These are phyloP conservation scores for Epiperipatus broadwayi DNA, from an alignment of 2,888 invertebrate species.

Conservation along the genomic window DNA sequence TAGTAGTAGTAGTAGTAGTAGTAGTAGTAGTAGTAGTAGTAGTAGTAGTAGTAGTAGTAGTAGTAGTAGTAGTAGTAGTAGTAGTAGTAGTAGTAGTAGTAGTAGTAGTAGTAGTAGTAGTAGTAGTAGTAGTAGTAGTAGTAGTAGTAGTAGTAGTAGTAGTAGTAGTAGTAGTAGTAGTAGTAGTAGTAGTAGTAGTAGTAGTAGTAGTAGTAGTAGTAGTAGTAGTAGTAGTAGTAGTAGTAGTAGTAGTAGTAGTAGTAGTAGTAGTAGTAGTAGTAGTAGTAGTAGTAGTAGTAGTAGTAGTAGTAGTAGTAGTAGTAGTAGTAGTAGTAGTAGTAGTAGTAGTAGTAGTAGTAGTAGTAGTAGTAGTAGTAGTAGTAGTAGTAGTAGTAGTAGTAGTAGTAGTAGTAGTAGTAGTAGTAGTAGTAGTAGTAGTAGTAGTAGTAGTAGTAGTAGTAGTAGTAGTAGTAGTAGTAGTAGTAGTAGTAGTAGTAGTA, in stretches of 20 bases:
- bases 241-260: constrained; percentile 3
- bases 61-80: constrained; percentile 8
- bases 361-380: constrained; percentile 3
- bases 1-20: constrained; percentile 4
- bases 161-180: constrained; percentile 13
- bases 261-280: constrained; percentile 3
- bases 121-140: constrained; percentile 12
- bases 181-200: constrained; percentile 14
- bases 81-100: constrained; percentile 10
- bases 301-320: constrained; percentile 3
- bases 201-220: constrained; percentile 13
- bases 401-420: constrained; percentile 3
- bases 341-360: constrained; percentile 3
- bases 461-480: constrained; percentile 3
- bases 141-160: constrained; percentile 13
- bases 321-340: constrained; percentile 3
- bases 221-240: constrained; percentile 15
- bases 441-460: constrained; percentile 3
- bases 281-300: constrained; percentile 3
- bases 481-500: constrained; percentile 3
- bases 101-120: constrained; percentile 13
- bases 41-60: constrained; percentile 12
- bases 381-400: constrained; percentile 3
- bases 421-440: constrained; percentile 3
- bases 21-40: constrained; percentile 12